Conservation (phyloP, 37 sponge, comb jelly and placozoan species). For the Eunapius fragilis region DNA sequence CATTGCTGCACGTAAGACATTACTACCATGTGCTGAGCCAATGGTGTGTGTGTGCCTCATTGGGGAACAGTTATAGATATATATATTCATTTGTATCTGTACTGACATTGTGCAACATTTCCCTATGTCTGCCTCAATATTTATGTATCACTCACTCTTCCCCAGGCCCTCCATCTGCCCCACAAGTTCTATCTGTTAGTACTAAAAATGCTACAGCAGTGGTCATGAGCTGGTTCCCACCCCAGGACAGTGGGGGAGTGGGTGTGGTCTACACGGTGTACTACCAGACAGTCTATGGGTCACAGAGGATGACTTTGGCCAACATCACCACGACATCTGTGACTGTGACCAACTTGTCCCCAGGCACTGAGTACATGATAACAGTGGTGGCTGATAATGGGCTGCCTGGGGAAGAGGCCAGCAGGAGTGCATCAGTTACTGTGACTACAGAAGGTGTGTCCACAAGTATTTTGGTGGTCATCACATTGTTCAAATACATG, state of each 20-base stretch:
- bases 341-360: neutral
- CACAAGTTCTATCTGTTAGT: neutral
- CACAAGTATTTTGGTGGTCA: too few species aligned
- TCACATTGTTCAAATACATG: too few species aligned
- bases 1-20: too few species aligned
- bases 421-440: neutral
- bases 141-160: too few species aligned
- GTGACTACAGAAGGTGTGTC: too few species aligned
- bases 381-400: neutral
- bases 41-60: too few species aligned
- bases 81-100: too few species aligned
- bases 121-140: too few species aligned
- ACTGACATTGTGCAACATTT: too few species aligned
- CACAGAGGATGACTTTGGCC: neutral
- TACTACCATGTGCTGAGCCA: too few species aligned
- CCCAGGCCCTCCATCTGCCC: neutral
- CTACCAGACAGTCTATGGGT: too few species aligned
- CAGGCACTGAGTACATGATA: neutral
- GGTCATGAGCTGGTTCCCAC: neutral
- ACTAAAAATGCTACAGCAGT: neutral
- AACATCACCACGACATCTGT: neutral
- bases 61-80: too few species aligned
- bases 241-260: slow-evolving; percentile 67
- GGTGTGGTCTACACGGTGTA: slow-evolving; percentile 85
- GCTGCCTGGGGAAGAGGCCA: neutral